These are phyloP conservation scores for Syrista parreyssii DNA, from an alignment of 2,888 invertebrate genomes.

Conservation along the genomic window DNA sequence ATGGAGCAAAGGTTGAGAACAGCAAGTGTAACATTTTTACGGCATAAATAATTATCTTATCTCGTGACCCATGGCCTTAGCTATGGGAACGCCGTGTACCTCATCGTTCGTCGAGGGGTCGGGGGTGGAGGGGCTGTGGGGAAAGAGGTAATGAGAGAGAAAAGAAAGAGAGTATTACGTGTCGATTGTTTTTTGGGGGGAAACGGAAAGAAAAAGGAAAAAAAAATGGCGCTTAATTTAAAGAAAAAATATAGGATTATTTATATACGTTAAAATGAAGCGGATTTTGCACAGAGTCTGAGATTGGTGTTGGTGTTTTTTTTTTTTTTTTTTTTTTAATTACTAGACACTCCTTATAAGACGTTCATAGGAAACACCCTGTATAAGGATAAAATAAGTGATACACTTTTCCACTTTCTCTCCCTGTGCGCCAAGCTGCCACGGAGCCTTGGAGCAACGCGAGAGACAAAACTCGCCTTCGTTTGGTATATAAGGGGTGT, in stretches of 20 bases:
- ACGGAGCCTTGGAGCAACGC: slow-evolving; percentile 41
- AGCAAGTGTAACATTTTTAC: slow-evolving; percentile 36
- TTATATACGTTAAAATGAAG: no score
- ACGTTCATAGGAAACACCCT: background rate
- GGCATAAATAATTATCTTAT: slow-evolving; percentile 43
- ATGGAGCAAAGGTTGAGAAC: slow-evolving; percentile 14
- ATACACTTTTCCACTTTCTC: slow-evolving; percentile 59
- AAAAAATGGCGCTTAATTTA: no score
- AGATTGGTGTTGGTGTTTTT: no score
- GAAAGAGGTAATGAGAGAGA: background rate
- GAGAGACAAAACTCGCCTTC: slow-evolving; percentile 38
- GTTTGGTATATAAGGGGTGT: slow-evolving; percentile 30
- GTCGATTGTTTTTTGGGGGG: no score
- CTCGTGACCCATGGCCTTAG: slow-evolving; percentile 37
- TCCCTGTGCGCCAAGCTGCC: slow-evolving; percentile 48
- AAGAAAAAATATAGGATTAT: no score
- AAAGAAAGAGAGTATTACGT: no score
- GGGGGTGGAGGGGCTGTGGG: background rate
- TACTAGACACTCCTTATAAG: slow-evolving; percentile 22
- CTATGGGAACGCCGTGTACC: background rate
- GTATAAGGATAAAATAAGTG: slow-evolving; percentile 25
- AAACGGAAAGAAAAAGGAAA: no score
- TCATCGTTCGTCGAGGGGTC: no score
- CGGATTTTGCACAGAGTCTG: no score
- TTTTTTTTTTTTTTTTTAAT: background rate